Conservation (phyloP, 2,113 vertebrate species). For the Phyllopteryx taeniolatus region DNA sequence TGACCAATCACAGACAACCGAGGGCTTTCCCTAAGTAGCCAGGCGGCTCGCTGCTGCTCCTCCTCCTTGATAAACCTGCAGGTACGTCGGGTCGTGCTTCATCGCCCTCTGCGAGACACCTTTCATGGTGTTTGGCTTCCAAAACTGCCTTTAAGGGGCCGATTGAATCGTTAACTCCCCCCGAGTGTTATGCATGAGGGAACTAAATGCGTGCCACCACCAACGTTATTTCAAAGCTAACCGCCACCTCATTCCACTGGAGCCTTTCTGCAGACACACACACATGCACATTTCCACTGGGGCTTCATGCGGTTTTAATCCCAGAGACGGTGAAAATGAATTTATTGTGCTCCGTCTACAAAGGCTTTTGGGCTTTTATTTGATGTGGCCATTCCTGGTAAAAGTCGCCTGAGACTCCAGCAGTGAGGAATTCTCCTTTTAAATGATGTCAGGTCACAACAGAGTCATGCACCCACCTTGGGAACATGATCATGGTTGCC, state of each 20-base stretch:
- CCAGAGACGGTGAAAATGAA: conserved; percentile 65
- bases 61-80: background rate
- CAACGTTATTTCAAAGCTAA: conserved; percentile 76
- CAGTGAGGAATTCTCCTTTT: conserved; percentile 41
- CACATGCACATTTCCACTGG: conserved; percentile 4
- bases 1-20: conserved; percentile 25
- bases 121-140: conserved; percentile 66
- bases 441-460: conserved; percentile 23
- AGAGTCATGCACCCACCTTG: conserved; percentile 61
- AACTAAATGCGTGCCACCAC: conserved; percentile 63
- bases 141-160: conserved; percentile 54
- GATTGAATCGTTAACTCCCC: conserved; percentile 55
- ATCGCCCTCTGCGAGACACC: conserved; percentile 32
- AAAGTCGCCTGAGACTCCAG: conserved; percentile 44
- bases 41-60: background rate
- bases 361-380: conserved; percentile 62
- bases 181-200: conserved; percentile 47
- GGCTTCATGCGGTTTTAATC: conserved; percentile 55
- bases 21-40: conserved; percentile 39
- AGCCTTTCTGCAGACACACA: conserved; percentile 42
- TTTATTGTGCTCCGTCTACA: conserved; percentile 69
- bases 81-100: background rate
- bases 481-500: conserved; percentile 81
- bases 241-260: conserved; percentile 54
- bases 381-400: conserved; percentile 66